These are phyloP conservation scores for Onychostruthus taczanowskii DNA, from an alignment of 2,113 vertebrate species.

Conservation along the genomic window DNA sequence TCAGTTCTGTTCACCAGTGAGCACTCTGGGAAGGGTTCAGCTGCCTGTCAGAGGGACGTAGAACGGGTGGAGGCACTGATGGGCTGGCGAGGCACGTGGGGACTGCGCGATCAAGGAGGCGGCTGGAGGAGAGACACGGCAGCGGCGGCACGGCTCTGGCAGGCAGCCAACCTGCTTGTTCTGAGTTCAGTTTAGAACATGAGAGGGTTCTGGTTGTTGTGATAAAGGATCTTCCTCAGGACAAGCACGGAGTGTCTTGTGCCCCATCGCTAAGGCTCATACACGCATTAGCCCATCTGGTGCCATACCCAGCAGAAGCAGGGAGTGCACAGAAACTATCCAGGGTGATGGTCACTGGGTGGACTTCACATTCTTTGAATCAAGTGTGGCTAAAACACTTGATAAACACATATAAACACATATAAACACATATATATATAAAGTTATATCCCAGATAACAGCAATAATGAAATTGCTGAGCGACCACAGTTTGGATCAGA, in stretches of 20 bases:
- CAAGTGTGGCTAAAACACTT: background rate
- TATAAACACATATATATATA: no score
- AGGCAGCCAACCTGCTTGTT: background rate
- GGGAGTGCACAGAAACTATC: background rate
- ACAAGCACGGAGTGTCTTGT: background rate
- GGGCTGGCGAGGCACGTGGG: background rate
- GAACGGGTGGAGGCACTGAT: accelerated
- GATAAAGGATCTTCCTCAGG: accelerated
- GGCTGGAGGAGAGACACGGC: accelerated
- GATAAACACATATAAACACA: no score
- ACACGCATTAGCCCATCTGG: background rate
- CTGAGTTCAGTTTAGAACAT: no score
- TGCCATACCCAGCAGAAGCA: background rate
- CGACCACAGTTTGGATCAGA: background rate
- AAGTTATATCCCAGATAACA: background rate
- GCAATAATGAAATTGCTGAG: background rate
- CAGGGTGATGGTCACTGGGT: accelerated
- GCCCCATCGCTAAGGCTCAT: no score
- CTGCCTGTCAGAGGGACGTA: no score
- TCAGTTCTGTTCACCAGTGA: background rate
- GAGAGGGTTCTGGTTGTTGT: background rate
- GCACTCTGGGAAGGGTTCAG: background rate
- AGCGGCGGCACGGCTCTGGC: accelerated
- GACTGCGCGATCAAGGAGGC: no score
- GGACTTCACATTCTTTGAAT: background rate